Evolutionary conservation across 2,888 invertebrate species (phyloP), one percentile per base, ranked within the genome.

Genomic region (Apantesis nais): DNA sequence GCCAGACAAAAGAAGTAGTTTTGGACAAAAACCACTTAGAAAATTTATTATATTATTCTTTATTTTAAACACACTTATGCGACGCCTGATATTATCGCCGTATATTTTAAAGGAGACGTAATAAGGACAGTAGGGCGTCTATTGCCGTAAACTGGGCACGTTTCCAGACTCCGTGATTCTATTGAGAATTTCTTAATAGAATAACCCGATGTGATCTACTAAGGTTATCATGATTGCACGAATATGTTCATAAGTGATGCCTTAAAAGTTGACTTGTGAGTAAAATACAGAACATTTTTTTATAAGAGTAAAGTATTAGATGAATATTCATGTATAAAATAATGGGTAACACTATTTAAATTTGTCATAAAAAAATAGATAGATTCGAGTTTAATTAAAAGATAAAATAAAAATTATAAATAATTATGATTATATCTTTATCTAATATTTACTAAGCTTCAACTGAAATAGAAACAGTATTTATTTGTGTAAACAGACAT

Each of bases 391-490:
- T 52, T 25, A 11, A 2, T 55, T 25, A 11, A 12, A 11, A 55
- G 11, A 25, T 55, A 25, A 25, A 55, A 55, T 55, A 12, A 25
- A n/a, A 58, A 29, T 1, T 25, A 25, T 0, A 14, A 29, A 14
- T 14, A 25, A 25, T 29, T 25, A 55, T 29, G 14, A 55, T n/a
- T 25, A 12, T 11, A 8, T 52, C 3, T n/a, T 22, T 52, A 22
- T 52, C n/a, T n/a, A 52, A 55, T 12, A 55, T 55, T 9, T 55
- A 14, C 55, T 52, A 52, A 55, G 19, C 25, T 31, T 41, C 12
- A 22, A 39, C 61, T 19, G 60, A 70, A 70, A 69, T 70, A 77
- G 62, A 61, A 25, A 63, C n/a, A 61, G 22, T 44, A n/a, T 29
- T 29, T 31, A 70, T 62, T 63, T n/a, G 2, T 52, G 44, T 29